These are phyloP conservation scores for Grammomys dolichurus DNA, from an alignment of 2,113 vertebrate species.

Conservation along the genomic window DNA sequence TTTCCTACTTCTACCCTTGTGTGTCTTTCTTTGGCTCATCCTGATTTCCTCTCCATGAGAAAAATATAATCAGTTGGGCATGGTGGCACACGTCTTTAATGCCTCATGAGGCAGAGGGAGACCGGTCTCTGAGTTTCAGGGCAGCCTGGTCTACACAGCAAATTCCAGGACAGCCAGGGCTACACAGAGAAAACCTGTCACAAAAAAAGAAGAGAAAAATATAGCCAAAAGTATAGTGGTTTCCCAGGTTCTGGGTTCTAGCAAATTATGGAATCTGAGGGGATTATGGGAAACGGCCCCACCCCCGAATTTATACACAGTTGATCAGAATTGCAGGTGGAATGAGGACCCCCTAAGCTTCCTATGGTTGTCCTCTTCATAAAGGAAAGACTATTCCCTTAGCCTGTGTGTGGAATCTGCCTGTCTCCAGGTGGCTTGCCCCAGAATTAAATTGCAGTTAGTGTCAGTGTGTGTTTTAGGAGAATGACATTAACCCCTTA, in stretches of 20 bases:
- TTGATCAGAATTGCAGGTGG: neutral
- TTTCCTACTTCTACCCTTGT: rapidly evolving
- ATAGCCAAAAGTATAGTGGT: neutral
- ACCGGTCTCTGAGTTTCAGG: neutral
- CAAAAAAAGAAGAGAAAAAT: neutral
- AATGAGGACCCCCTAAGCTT: too few relatives aligned
- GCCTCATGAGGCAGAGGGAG: neutral
- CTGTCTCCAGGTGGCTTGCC: neutral
- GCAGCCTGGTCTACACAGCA: neutral
- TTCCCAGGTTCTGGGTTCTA: neutral
- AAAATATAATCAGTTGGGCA: neutral
- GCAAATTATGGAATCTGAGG: neutral
- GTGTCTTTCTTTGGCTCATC: neutral
- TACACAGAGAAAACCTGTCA: neutral
- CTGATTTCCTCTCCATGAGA: neutral
- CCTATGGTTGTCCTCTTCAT: neutral
- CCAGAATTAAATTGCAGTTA: neutral
- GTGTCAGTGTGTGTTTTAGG: neutral
- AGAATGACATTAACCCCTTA: neutral
- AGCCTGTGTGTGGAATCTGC: neutral
- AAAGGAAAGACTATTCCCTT: neutral
- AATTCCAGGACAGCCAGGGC: neutral
- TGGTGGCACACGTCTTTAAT: neutral
- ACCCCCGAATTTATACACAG: neutral
- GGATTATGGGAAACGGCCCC: neutral